Evolutionary conservation across 2,113 vertebrate species (phyloP).

Genomic region (Psettodes erumei): DNA sequence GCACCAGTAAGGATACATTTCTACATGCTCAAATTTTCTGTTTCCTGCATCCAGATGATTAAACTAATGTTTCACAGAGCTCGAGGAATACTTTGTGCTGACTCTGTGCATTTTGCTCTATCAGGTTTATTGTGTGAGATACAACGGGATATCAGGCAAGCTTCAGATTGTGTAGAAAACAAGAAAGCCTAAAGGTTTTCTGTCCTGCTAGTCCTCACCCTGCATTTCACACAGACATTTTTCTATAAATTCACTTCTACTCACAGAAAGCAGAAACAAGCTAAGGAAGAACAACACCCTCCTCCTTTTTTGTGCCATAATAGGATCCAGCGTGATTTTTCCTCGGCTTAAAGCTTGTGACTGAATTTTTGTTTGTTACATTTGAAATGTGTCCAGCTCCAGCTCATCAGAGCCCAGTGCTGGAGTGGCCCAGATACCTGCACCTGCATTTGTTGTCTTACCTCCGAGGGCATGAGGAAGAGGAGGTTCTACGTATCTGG

Average conservation of each 20-base stretch:
- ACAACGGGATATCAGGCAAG: neutral
- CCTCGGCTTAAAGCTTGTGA: too few relatives aligned
- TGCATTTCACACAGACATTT: too few relatives aligned
- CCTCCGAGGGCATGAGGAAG: conserved; percentile 38
- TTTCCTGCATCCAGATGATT: neutral
- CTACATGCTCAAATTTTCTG: neutral
- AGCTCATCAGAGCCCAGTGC: neutral
- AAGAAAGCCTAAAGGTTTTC: too few relatives aligned
- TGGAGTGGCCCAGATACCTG: conserved; percentile 56
- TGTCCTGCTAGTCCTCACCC: too few relatives aligned
- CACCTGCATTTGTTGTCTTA: conserved; percentile 58
- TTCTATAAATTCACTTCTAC: neutral
- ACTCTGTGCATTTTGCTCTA: conserved; percentile 3
- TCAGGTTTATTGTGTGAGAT: neutral
- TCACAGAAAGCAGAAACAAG: neutral
- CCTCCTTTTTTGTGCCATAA: neutral
- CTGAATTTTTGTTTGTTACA: too few relatives aligned
- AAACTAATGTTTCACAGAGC: neutral
- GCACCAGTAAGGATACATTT: neutral
- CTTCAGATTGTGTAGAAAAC: neutral
- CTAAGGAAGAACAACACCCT: neutral
- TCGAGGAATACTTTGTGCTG: conserved; percentile 1
- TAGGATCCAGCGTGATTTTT: neutral
- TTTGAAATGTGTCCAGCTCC: neutral
- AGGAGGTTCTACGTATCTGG: conserved; percentile 53